Evolutionary conservation across 35 echinoderm and acorn worm species (phyloP).

Genomic region (Amphiura filiformis): DNA sequence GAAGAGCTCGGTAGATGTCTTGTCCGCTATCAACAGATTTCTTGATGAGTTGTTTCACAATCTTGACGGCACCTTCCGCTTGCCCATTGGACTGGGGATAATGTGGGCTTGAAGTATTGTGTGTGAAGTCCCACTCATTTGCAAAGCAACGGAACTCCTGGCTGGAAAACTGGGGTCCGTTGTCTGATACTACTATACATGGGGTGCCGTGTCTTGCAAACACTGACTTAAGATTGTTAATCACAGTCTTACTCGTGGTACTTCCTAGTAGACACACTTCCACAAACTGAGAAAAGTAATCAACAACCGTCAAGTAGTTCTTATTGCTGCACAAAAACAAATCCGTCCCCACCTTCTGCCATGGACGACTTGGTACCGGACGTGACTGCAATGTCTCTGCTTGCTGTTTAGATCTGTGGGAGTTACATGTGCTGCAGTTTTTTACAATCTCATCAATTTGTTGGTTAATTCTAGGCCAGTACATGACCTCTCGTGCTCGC

Average conservation of each 20-base stretch:
- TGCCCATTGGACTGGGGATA: neutral
- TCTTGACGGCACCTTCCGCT: neutral
- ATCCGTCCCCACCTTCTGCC: slow-evolving; percentile 61
- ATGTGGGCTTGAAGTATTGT: neutral
- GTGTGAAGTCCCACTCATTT: neutral
- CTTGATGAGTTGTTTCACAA: neutral
- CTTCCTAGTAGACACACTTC: neutral
- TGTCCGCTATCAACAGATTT: neutral
- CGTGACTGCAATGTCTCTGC: slow-evolving; percentile 5
- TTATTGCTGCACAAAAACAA: slow-evolving; percentile 27
- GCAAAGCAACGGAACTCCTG: neutral
- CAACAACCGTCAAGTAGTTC: slow-evolving; percentile 51
- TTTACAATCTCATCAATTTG: slow-evolving; percentile 8
- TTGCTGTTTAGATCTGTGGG: neutral
- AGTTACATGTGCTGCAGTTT: neutral
- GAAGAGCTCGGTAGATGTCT: neutral
- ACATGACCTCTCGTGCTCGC: slow-evolving; percentile 39
- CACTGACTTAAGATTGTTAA: slow-evolving; percentile 22
- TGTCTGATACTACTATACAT: neutral
- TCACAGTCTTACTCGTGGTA: slow-evolving; percentile 14
- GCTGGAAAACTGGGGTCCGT: neutral
- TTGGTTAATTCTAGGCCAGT: slow-evolving; percentile 41
- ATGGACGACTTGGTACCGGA: slow-evolving; percentile 44
- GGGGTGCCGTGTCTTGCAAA: slow-evolving; percentile 45
- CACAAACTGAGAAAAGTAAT: slow-evolving; percentile 53